A percentile compares a stretch with the other conserved stretches of the same genome.
phyloP scores from a whole-genome alignment of 2,888 invertebrate genomes.

The Crematogaster levior region DNA sequence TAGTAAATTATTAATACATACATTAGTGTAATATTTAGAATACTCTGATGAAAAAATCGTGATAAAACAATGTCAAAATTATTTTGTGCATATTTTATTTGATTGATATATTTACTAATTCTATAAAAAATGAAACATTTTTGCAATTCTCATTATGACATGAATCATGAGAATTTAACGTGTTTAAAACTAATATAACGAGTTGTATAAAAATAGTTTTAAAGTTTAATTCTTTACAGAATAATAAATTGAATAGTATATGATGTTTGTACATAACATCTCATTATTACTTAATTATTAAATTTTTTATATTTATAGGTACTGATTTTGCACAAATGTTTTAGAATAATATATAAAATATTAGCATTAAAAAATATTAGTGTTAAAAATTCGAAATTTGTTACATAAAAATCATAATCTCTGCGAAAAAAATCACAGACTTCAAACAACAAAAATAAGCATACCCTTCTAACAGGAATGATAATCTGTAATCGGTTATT shows the following conservation, averaged over 20 bases:
- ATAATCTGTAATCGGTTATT: slow-evolving; percentile 34
- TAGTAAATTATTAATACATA: no score
- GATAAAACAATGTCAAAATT: neutral
- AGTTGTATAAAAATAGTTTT: neutral
- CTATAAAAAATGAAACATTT: neutral
- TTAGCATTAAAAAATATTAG: no score
- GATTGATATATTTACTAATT: neutral
- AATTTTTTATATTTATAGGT: neutral
- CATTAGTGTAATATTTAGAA: no score
- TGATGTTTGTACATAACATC: neutral
- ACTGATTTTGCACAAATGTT: neutral
- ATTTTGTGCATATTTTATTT: neutral
- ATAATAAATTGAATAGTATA: neutral
- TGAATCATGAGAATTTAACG: neutral
- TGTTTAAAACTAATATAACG: neutral
- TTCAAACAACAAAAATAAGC: neutral
- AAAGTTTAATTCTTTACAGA: neutral
- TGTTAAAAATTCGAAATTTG: neutral
- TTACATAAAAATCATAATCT: neutral
- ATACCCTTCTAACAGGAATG: neutral
- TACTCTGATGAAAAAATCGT: neutral
- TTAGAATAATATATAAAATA: neutral
- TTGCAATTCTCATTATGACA: neutral
- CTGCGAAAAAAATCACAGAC: neutral
- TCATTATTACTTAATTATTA: neutral